Evolutionary conservation across 2,888 invertebrate genomes (phyloP).

Genomic region (Leptopilina syphax): DNA sequence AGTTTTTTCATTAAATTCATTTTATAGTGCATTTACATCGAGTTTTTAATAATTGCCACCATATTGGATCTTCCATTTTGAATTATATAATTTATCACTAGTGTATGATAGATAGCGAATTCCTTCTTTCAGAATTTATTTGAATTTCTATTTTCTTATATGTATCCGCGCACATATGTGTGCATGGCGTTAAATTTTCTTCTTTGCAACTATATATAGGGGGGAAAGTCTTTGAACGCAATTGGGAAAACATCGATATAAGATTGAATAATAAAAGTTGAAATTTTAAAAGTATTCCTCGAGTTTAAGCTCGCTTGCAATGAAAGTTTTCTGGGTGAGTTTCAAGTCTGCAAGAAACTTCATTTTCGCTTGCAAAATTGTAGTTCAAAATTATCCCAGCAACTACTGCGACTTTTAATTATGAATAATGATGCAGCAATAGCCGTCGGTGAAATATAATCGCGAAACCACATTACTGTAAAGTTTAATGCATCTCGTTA

Average conservation of each 20-base stretch:
- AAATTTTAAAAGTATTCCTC: constrained; percentile 30
- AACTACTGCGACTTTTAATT: constrained; percentile 53
- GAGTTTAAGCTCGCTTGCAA: constrained; percentile 26
- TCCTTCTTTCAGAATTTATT: background rate
- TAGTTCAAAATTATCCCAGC: constrained; percentile 45
- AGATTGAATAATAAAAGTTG: constrained; percentile 37
- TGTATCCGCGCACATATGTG: too few relatives aligned
- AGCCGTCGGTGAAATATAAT: constrained; percentile 45
- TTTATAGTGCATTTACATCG: too few relatives aligned
- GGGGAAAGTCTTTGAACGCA: constrained; percentile 19
- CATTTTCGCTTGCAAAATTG: constrained; percentile 31
- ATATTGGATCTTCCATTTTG: too few relatives aligned
- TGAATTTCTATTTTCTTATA: background rate
- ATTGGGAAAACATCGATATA: constrained; percentile 21
- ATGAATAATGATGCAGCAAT: constrained; percentile 51
- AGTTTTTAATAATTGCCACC: too few relatives aligned
- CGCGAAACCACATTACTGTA: constrained; percentile 43
- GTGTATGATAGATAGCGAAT: background rate
- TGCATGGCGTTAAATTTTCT: background rate
- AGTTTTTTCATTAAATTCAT: too few relatives aligned
- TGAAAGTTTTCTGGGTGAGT: constrained; percentile 22
- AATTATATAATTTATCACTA: too few relatives aligned
- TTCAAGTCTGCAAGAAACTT: constrained; percentile 34
- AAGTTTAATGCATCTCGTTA: constrained; percentile 45
- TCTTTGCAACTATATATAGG: background rate